These are phyloP conservation scores for Hyperopisus bebe DNA, from an alignment of 2,113 vertebrate genomes.

Conservation along the genomic window DNA sequence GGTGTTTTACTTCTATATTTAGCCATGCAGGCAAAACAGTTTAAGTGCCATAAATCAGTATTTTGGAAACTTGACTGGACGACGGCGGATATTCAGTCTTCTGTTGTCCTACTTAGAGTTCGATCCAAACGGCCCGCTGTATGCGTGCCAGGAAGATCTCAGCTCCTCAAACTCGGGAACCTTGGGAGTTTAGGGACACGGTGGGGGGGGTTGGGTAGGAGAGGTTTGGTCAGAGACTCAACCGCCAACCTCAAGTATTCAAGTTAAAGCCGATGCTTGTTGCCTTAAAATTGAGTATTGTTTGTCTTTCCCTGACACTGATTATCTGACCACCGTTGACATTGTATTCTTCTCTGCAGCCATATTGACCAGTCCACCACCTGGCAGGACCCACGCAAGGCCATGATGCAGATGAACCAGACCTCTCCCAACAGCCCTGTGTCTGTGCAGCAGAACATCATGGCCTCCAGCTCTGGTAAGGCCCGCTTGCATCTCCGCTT, in stretches of 20 bases:
- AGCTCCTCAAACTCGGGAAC: not conserved
- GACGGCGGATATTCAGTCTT: not conserved
- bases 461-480: conserved; percentile 8
- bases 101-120: not conserved
- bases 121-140: not conserved
- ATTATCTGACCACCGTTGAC: not conserved
- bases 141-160: not conserved
- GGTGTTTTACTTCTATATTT: conserved; percentile 9
- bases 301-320: not conserved
- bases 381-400: conserved; percentile 20
- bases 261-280: not conserved
- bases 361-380: conserved; percentile 21
- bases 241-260: not conserved
- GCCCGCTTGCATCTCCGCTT: not conserved
- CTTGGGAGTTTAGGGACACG: not conserved
- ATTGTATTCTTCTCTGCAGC: not conserved
- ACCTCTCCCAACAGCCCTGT: conserved; percentile 10
- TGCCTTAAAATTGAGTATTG: not conserved
- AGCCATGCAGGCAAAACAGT: conserved; percentile 1
- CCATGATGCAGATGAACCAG: conserved; percentile 19
- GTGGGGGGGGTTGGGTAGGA: not conserved
- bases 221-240: not conserved
- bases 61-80: conserved; percentile 7
- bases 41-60: not conserved
- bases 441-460: conserved; percentile 11